Evolutionary conservation across 2,113 vertebrate genomes (phyloP).

Genomic region (Ascaphus truei): DNA sequence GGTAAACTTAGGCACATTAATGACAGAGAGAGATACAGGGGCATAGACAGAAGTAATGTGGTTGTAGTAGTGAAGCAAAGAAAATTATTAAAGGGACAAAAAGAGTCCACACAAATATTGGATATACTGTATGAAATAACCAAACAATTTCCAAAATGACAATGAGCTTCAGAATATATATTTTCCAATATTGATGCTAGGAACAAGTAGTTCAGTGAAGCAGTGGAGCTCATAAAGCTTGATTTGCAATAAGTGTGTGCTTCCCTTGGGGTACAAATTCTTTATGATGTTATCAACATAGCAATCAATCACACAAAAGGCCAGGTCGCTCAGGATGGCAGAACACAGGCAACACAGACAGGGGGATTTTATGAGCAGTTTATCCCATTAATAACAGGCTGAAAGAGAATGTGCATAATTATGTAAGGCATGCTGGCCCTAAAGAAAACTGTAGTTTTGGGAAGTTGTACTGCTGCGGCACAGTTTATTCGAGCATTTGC

Average conservation of each 20-base stretch:
- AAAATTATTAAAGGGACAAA: too few relatives aligned
- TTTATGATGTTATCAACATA: slow-evolving; percentile 25
- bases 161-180: not conserved
- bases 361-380: not conserved
- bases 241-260: slow-evolving; percentile 11
- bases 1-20: too few relatives aligned
- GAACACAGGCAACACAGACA: not conserved
- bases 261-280: slow-evolving; percentile 18
- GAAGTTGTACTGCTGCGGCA: too few relatives aligned
- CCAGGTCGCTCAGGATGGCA: slow-evolving; percentile 10
- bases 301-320: slow-evolving; percentile 24
- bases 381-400: slow-evolving; percentile 15
- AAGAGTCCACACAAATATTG: too few relatives aligned
- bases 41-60: too few relatives aligned
- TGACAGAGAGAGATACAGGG: too few relatives aligned
- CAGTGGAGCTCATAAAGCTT: not conserved
- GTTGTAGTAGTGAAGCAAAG: too few relatives aligned
- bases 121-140: too few relatives aligned
- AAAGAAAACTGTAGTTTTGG: not conserved
- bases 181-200: too few relatives aligned
- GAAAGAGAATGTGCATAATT: not conserved
- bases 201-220: not conserved
- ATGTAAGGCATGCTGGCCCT: not conserved
- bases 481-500: too few relatives aligned
- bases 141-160: not conserved